These are phyloP conservation scores for Toxotes chatareus DNA, from an alignment of 2,113 vertebrate species.

Conservation along the genomic window DNA sequence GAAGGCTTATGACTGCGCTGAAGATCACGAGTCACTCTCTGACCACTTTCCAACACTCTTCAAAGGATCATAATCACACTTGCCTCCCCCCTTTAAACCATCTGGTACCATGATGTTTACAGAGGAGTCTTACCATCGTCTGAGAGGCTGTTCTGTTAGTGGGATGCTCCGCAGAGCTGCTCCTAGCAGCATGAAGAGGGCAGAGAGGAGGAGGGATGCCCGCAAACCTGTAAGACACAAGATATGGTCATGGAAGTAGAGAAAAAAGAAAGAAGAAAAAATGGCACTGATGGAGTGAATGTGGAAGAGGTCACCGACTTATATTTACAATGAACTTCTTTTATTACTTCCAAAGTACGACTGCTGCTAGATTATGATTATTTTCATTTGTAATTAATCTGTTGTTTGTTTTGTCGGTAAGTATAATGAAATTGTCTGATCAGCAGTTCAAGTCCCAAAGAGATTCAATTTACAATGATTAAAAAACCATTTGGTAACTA, in stretches of 20 bases:
- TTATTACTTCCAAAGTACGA: neutral
- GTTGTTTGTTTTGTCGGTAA: neutral
- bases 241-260: neutral
- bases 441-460: too few species aligned
- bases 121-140: conserved; percentile 86
- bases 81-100: neutral
- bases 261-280: neutral
- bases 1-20: neutral
- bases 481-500: neutral
- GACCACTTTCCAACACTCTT: neutral
- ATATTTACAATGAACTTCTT: neutral
- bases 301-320: neutral
- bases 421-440: neutral
- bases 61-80: neutral
- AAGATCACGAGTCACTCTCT: conserved; percentile 4
- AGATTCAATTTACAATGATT: too few species aligned
- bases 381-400: neutral
- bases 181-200: conserved; percentile 93
- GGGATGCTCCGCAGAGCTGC: conserved; percentile 90
- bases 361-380: neutral
- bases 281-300: too few species aligned
- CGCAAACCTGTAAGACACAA: conserved; percentile 88
- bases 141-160: conserved; percentile 85
- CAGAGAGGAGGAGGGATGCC: conserved; percentile 91
- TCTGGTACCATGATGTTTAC: neutral